Evolutionary conservation across 2,888 invertebrate species (phyloP), one percentile per base, ranked within the genome.

Genomic region (Thecophora atra): DNA sequence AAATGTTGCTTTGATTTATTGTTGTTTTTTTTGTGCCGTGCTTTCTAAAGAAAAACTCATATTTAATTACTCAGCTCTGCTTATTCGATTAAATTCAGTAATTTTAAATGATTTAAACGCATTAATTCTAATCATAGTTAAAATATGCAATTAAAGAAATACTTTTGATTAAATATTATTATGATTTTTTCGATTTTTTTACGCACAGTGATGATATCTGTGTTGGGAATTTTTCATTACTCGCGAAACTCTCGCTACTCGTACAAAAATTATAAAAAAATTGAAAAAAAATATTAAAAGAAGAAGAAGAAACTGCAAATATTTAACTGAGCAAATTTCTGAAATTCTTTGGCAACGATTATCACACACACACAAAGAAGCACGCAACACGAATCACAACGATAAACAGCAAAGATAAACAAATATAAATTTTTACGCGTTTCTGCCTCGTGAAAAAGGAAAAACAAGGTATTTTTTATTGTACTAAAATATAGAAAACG

Each of bases 331-430:
- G 67, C 51, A 66, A 17, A 72, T 72, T 72, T 60, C 67, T 66
- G 52, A 72, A 72, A 72, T 72, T 72, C 66, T 37, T 71, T 66
- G 17, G 71, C 71, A 71, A 58, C 71, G 62, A n/a, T 66, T 66
- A 24, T 60, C 28, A n/a, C 8, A 60, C 60, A 60, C 54, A 19
- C 28, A 17, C 52, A 54, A 44, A 28, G 51, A 13, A 11, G 15
- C 60, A 69, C n/a, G 13, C 58, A 56, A 30, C 21, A 17, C 51
- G 24, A 8, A 37, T 37, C 15, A 28, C 47, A 24, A 2, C 8
- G 58, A 24, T 26, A 58, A 58, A 28, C 17, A 26, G 19, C 60
- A 60, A 30, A 30, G n/a, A 26, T 47, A 47, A 47, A 47, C n/a
- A 47, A 47, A 47, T 47, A 5, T n/a, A 47, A 5, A 17, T 47